phyloP scores from a whole-genome alignment of 2,888 invertebrate genomes.

The Galeopsomyia nigrocyanea region DNA sequence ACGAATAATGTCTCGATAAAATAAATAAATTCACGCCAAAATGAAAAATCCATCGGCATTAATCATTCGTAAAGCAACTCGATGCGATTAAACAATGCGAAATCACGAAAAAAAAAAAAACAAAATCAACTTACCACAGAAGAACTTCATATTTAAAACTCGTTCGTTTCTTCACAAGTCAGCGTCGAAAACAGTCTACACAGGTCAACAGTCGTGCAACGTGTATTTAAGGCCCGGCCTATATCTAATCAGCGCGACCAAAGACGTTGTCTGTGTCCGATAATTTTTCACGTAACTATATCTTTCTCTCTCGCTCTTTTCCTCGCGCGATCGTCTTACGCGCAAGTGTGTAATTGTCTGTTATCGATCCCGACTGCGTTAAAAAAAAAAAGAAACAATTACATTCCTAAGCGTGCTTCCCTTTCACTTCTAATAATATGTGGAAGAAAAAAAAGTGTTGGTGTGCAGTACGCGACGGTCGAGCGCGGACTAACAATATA shows the following conservation, averaged over 20 bases:
- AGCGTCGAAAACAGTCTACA: conserved; percentile 7
- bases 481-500: no score
- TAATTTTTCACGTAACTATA: conserved; percentile 21
- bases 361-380: conserved; percentile 23
- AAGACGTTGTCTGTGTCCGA: conserved; percentile 6
- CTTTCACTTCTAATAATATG: neutral
- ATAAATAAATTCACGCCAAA: no score
- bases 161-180: no score
- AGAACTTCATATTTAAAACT: conserved; percentile 27
- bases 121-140: conserved; percentile 20
- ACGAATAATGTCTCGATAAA: no score
- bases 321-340: no score
- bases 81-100: neutral
- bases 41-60: no score
- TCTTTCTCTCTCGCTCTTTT: neutral
- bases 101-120: neutral
- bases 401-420: conserved; percentile 13
- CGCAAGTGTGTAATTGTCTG: conserved; percentile 22
- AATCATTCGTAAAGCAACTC: no score
- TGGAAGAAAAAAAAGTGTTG: no score
- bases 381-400: conserved; percentile 14
- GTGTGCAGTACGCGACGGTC: no score
- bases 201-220: conserved; percentile 3
- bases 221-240: conserved; percentile 26
- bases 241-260: conserved; percentile 37